Base-by-base conservation (phyloP, 2,888 invertebrate species). In the Cistogaster globosa region DNA sequence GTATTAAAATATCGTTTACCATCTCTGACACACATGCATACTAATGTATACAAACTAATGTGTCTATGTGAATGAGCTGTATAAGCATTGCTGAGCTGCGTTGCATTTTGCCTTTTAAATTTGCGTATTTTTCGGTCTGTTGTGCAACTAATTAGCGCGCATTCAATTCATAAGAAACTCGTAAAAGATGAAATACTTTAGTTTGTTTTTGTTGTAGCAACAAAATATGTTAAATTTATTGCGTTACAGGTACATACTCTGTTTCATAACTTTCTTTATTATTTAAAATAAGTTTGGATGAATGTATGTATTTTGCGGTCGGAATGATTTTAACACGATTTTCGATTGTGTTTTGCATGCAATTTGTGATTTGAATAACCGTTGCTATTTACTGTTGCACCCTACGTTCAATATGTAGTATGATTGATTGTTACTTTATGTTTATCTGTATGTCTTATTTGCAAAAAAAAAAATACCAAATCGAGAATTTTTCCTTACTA, bases 141-240 rank as follows among this genome's bases (percentile, higher is more conserved):
- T 78, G 83, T 83, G 69, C 72, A 85, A 74, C 77, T 77, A 82
- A 85, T 85, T 85, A 82, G 77, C 74, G 77, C 72, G 48, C 62
- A 68, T 69, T 78, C 57, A 72, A 45, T 67, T 57, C 53, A 55
- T 62, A 77, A 80, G 72, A 71, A 71, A 68, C 6, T 36, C 32
- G 18, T 32, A 68, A n/a, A 38, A 68, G 32, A 68, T 55, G 42
- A 62, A 68, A 55, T 20, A 8, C 22, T 32, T n/a, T 5, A 57
- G 58, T 26, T 45, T n/a, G 38, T 4, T 62, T 38, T 63, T 74
- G 55, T 65, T 65, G 45, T 67, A 38, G 20, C 71, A 68, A 77
- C 78, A 74, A 18, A 67, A 74, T 83, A 63, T 57, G n/a, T 14
- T n/a, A 26, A 85, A 86, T 68, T 80, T 83, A 80, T 77, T 83